These are phyloP conservation scores for Plagodis dolabraria DNA, from an alignment of 2,888 invertebrate species.

Conservation along the genomic window DNA sequence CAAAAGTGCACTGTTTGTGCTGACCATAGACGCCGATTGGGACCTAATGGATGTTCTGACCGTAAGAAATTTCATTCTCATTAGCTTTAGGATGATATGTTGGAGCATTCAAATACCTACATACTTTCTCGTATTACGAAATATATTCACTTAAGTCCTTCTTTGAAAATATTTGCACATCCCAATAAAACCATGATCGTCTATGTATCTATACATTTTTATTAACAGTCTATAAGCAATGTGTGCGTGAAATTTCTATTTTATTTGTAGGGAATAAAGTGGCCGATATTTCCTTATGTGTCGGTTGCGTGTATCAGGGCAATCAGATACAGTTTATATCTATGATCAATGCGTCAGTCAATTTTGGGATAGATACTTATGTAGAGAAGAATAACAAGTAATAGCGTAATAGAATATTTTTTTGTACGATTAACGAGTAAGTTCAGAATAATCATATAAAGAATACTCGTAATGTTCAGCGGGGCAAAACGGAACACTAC, in stretches of 20 bases:
- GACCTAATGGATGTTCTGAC: slow-evolving; percentile 87
- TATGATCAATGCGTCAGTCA: slow-evolving; percentile 3
- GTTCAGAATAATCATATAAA: too few relatives aligned
- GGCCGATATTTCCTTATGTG: slow-evolving; percentile 2
- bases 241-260: slow-evolving; percentile 7
- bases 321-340: slow-evolving; percentile 4
- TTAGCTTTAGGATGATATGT: too few relatives aligned
- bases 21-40: slow-evolving; percentile 90
- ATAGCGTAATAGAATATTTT: too few relatives aligned
- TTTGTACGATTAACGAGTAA: too few relatives aligned
- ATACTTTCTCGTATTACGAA: too few relatives aligned
- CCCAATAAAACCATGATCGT: neutral
- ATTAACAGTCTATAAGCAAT: neutral
- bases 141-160: too few relatives aligned
- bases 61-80: slow-evolving; percentile 55
- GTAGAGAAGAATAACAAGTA: neutral
- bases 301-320: slow-evolving; percentile 3
- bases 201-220: neutral
- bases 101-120: too few relatives aligned
- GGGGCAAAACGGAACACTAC: neutral
- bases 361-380: neutral
- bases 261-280: neutral
- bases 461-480: neutral
- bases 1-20: slow-evolving; percentile 94
- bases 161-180: neutral